Conservation (phyloP, 2,888 invertebrate genomes). For the Brachyptera putata region DNA sequence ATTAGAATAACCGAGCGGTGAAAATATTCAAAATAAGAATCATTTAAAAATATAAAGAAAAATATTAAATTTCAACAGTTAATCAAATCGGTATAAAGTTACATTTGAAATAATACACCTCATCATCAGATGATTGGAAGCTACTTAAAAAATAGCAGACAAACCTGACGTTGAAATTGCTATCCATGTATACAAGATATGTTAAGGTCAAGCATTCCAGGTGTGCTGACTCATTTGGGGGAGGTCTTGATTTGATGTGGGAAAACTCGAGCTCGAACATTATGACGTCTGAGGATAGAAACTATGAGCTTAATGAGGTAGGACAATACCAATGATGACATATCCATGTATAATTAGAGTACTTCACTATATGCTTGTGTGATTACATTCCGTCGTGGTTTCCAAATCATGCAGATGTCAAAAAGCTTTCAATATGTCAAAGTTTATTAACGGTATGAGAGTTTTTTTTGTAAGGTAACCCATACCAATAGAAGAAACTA, state of each 20-base stretch:
- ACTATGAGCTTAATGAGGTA: background rate
- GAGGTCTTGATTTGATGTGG: slow-evolving; percentile 11
- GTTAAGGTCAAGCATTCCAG: too few species aligned
- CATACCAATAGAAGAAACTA: background rate
- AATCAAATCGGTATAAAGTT: too few species aligned
- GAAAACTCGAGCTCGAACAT: slow-evolving; percentile 7
- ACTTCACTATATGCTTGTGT: background rate
- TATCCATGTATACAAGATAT: too few species aligned
- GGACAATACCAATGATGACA: slow-evolving; percentile 9
- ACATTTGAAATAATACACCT: too few species aligned
- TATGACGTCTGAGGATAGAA: too few species aligned
- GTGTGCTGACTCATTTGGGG: slow-evolving; percentile 20
- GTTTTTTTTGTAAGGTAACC: background rate
- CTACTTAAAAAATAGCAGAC: too few species aligned
- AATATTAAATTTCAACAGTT: too few species aligned
- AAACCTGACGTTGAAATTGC: too few species aligned
- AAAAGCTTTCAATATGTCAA: slow-evolving; percentile 25
- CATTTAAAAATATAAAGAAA: too few species aligned
- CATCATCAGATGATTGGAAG: too few species aligned
- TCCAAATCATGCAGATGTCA: slow-evolving; percentile 15
- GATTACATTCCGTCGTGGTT: background rate
- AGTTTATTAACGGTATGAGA: background rate
- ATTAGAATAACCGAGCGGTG: too few species aligned
- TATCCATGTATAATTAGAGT: slow-evolving; percentile 4
- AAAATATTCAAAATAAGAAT: too few species aligned